Base-by-base conservation (phyloP, 1,140 invertebrate genomes). In the roundworm (Caenorhabditis elegans) region DNA sequence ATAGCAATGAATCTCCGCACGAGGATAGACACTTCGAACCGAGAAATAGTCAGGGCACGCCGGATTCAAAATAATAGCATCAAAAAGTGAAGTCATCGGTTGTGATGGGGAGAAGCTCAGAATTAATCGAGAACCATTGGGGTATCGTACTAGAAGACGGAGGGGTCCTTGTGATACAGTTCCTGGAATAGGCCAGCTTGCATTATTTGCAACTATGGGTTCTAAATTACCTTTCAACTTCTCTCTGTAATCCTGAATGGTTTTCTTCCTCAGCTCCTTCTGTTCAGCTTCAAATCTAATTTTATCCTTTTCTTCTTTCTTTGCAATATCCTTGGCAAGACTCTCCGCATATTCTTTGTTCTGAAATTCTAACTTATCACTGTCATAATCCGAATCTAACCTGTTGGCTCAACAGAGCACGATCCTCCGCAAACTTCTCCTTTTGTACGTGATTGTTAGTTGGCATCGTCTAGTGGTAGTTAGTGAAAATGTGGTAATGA, bases 271-370 rank as follows among this genome's bases (percentile, higher is more conserved):
- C 49, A 24, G 48, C 26, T 26, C 36, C 6, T 55, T 78, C 55
- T 24, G 6, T 28, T 51, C 34, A 6, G 47, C 48, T 28, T 22
- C 47, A 1, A 78, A 4, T 70, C 60, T 24, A 19, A 19, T 0
- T 26, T 70, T 70, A 3, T 70, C 60, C 28, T 70, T 70, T 3
- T 39, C 34, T n/a, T 70, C 34, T 6, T 19, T 39, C 26, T 43
- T 70, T 0, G 60, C 60, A 17, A 70, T 22, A 70, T 70, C 60
- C 34, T 70, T 70, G 2, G 60, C 60, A 15, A 70, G n/a, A 39
- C 60, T 70, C 11, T 70, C 60, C 60, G 60, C 60, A n/a, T 70
- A 70, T 24, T 70, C 60, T 39, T 70, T 39, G 13, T 70, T 70
- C 60, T 70, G 34, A 24, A 43, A 43, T n/a, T n/a, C n/a, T n/a